Percentiles rank a stretch among this genome's conserved stretches.
Conservation (phyloP, 2,113 vertebrate genomes). For the Equus przewalskii region DNA sequence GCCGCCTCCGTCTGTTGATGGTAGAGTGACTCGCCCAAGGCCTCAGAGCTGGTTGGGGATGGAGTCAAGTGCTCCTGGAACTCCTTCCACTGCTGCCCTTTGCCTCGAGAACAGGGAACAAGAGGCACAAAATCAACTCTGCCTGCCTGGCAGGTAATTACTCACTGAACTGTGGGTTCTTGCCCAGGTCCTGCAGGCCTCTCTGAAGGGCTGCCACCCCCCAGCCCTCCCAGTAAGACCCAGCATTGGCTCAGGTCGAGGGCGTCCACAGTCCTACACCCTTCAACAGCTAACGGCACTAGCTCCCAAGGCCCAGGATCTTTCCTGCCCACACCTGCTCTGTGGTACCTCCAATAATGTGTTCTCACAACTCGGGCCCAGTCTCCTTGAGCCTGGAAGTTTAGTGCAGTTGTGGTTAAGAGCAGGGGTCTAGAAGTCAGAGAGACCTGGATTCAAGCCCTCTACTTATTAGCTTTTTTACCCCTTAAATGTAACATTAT, state of each 20-base stretch:
- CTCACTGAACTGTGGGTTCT: background rate
- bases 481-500: too few species aligned
- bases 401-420: background rate
- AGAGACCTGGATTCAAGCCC: background rate
- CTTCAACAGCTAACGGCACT: background rate
- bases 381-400: background rate
- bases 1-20: background rate
- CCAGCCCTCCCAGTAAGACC: background rate
- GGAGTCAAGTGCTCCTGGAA: background rate
- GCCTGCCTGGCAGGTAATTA: background rate
- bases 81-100: background rate
- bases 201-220: background rate
- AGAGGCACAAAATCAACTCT: background rate
- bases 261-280: background rate
- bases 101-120: background rate
- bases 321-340: background rate
- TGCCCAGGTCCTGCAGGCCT: background rate
- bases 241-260: background rate
- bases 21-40: background rate
- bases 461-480: background rate
- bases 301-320: background rate
- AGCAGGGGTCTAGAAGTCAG: background rate
- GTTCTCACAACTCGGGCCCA: background rate
- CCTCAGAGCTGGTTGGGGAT: background rate
- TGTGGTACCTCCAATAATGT: background rate